Conservation (phyloP, 2,888 invertebrate genomes). For the Pocota personata region DNA sequence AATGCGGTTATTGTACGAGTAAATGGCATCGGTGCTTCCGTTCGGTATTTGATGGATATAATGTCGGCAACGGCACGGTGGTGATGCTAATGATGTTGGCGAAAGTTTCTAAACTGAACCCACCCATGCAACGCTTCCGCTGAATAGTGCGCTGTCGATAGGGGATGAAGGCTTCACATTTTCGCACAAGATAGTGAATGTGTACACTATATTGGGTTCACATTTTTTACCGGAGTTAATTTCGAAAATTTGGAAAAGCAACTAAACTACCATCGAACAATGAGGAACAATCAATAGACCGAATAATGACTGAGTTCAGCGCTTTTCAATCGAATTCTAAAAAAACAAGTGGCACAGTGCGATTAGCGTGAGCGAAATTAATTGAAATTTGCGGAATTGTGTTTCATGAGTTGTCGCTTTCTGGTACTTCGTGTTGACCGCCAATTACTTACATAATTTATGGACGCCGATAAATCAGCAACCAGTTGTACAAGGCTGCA, state of each 20-base stretch:
- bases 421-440: conserved; percentile 37
- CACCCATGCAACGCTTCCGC: conserved; percentile 20
- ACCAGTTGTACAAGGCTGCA: not conserved
- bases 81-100: conserved; percentile 37
- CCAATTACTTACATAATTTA: conserved; percentile 51
- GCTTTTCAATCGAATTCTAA: not conserved
- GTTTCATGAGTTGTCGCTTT: conserved; percentile 4
- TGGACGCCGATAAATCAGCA: conserved; percentile 11
- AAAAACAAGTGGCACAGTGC: not conserved
- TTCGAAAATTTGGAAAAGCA: not conserved
- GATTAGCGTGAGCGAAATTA: conserved; percentile 42
- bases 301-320: not conserved
- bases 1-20: conserved; percentile 36
- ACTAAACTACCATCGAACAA: not conserved
- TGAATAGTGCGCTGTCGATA: not conserved
- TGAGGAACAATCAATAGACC: not conserved
- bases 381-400: conserved; percentile 19
- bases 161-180: not conserved
- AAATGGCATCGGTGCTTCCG: conserved; percentile 48
- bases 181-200: not conserved
- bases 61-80: not conserved
- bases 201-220: no score
- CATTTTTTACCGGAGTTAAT: not conserved
- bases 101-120: conserved; percentile 32
- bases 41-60: conserved; percentile 4